A percentile compares a stretch with the other conserved stretches of the same genome.
Evolutionary conservation across 2,888 invertebrate species (phyloP).

Genomic region (Agrypnus murinus): DNA sequence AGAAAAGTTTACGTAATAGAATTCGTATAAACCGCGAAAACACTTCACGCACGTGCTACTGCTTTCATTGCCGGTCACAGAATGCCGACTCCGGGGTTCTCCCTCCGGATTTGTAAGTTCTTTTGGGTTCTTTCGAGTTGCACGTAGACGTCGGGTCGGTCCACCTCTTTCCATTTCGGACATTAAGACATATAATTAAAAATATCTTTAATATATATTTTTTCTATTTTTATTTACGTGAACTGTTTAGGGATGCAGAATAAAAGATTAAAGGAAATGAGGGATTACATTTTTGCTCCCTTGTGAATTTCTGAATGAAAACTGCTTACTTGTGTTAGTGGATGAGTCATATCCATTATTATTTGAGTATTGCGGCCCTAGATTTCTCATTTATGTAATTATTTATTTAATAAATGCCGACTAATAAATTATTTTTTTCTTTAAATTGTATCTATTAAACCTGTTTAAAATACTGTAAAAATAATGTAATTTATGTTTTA

Average conservation of each 20-base stretch:
- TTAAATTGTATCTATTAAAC: neutral
- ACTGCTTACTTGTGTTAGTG: constrained; percentile 23
- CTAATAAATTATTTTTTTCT: no score
- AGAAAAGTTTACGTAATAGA: no score
- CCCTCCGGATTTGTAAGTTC: constrained; percentile 45
- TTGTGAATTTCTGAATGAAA: constrained; percentile 27
- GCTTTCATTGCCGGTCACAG: constrained; percentile 46
- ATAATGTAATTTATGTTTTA: no score
- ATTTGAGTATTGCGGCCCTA: constrained; percentile 1
- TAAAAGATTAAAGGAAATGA: constrained; percentile 8
- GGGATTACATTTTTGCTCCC: constrained; percentile 28
- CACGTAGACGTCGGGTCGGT: constrained; percentile 22
- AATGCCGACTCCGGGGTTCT: constrained; percentile 46
- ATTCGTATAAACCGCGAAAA: constrained; percentile 25
- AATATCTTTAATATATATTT: no score
- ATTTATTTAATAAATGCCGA: no score
- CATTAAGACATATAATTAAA: no score
- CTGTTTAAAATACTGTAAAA: no score
- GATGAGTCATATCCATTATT: constrained; percentile 37
- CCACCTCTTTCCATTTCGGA: constrained; percentile 21
- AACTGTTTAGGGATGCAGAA: neutral
- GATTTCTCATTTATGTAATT: no score
- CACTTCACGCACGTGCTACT: constrained; percentile 47
- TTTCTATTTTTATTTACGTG: no score
- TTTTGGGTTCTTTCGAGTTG: constrained; percentile 34